Conservation (phyloP, 2,113 vertebrate species). For the Strix aluco region DNA sequence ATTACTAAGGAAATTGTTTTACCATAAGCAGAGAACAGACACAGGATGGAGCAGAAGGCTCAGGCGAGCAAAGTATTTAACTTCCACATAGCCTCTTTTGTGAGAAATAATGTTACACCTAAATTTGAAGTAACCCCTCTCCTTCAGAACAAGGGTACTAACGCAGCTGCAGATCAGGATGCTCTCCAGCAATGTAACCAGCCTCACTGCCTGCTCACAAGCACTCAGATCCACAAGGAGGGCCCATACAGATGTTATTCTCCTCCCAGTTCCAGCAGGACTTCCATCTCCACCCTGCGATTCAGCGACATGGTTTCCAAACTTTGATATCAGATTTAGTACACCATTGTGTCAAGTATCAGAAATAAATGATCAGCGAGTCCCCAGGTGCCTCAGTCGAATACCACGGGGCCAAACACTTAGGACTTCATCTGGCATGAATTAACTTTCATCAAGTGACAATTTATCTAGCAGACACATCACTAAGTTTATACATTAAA, state of each 20-base stretch:
- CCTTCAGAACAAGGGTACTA: neutral
- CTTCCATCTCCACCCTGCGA: neutral
- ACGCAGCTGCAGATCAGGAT: neutral
- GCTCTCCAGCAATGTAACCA: neutral
- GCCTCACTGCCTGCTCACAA: neutral
- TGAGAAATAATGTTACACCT: slow-evolving; percentile 12
- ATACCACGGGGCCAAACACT: neutral
- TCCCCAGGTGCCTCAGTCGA: neutral
- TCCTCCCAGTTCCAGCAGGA: neutral
- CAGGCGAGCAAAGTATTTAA: slow-evolving; percentile 36
- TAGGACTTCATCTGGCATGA: slow-evolving; percentile 39
- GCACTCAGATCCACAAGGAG: neutral
- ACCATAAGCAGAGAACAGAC: slow-evolving; percentile 58
- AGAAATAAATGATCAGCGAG: slow-evolving; percentile 31
- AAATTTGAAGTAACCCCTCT: slow-evolving; percentile 26
- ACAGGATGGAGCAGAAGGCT: slow-evolving; percentile 63
- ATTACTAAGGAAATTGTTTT: slow-evolving; percentile 64
- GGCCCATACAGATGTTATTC: neutral
- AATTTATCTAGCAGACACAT: slow-evolving; percentile 71
- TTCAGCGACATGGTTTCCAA: slow-evolving; percentile 43
- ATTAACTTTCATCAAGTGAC: slow-evolving; percentile 68
- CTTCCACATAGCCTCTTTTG: neutral
- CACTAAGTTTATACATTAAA: slow-evolving; percentile 78
- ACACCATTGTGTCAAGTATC: slow-evolving; percentile 47
- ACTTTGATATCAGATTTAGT: slow-evolving; percentile 2